Base-by-base conservation (phyloP, 1,140 invertebrate species). In the Odontomachus brunneus region DNA sequence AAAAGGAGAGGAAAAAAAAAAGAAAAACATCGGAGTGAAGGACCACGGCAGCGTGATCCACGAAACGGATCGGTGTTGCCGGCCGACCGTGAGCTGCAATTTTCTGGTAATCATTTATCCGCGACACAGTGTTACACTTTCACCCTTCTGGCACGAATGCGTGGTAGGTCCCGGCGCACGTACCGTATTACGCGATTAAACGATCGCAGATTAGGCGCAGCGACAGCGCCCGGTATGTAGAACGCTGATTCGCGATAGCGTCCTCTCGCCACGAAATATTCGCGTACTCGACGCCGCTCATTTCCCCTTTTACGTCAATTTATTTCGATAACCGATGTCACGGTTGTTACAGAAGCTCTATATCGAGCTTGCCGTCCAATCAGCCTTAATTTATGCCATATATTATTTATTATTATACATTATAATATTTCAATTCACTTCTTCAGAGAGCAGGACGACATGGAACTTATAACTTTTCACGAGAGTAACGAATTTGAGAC, bases 91-190 rank as follows among this genome's bases (percentile, higher is more conserved):
- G 65, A 69, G 63, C 83, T 73, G 82, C 87, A 89, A 89, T 89
- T 89, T 89, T 89, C 88, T 89, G 76, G 65, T 78, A 89, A 89
- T 89, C 84, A 78, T 89, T 89, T 89, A 89, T 85, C 51, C 55
- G 65, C 76, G 86, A 69, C 71, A 86, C 76, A 62, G 38, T 74
- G 84, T 85, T 85, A 85, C 63, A 82, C 76, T 80, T 80, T 85
- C 63, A 73, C 44, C 19, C 17, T 69, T 15, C 67, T 57, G 11
- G 59, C 71, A 73, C 63, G 84, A 63, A 63, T 82, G 49, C 80
- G 29, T 5, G 29, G 19, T 55, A 38, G 22, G 22, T 60, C 69
- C 44, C 67, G 48, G 74, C 69, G 57, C 60, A 65, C 51, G 73
- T 83, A 76, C 62, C 49, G 65, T 71, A 53, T 53, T 82, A 75